phyloP scores from a whole-genome alignment of 2,888 invertebrate species.

The Himalopsyche kuldschensis region DNA sequence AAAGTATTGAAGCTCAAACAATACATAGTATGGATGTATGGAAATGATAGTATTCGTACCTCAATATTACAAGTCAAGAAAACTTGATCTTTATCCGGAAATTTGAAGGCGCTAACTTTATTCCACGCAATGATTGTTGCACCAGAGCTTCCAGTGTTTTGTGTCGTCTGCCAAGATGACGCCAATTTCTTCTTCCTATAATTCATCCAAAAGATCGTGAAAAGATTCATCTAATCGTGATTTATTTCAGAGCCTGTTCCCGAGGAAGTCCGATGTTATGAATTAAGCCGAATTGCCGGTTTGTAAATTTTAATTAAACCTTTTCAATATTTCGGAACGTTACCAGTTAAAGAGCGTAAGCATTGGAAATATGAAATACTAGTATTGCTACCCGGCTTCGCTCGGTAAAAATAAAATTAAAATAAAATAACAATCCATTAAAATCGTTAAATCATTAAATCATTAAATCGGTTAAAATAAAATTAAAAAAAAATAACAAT shows the following conservation, averaged over 20 bases:
- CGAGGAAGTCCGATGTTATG: background rate
- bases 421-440: too few species aligned
- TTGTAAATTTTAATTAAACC: background rate
- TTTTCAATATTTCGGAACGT: background rate
- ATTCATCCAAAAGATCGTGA: slow-evolving; percentile 38
- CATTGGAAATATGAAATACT: background rate
- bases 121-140: slow-evolving; percentile 68
- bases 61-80: slow-evolving; percentile 75
- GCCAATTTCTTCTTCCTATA: slow-evolving; percentile 67
- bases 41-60: slow-evolving; percentile 48
- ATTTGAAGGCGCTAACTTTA: slow-evolving; percentile 72
- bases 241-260: background rate
- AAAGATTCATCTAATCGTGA: background rate
- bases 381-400: background rate
- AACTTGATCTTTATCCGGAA: slow-evolving; percentile 73
- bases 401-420: too few species aligned
- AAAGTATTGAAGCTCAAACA: too few species aligned
- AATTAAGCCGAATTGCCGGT: background rate
- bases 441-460: too few species aligned
- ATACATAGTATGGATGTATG: too few species aligned
- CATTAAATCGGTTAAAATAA: too few species aligned
- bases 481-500: too few species aligned
- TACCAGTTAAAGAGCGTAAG: background rate
- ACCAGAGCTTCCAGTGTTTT: slow-evolving; percentile 60
- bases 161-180: slow-evolving; percentile 64